These are phyloP conservation scores for Zosterops lateralis DNA, from an alignment of 2,113 vertebrate species.

Conservation along the genomic window DNA sequence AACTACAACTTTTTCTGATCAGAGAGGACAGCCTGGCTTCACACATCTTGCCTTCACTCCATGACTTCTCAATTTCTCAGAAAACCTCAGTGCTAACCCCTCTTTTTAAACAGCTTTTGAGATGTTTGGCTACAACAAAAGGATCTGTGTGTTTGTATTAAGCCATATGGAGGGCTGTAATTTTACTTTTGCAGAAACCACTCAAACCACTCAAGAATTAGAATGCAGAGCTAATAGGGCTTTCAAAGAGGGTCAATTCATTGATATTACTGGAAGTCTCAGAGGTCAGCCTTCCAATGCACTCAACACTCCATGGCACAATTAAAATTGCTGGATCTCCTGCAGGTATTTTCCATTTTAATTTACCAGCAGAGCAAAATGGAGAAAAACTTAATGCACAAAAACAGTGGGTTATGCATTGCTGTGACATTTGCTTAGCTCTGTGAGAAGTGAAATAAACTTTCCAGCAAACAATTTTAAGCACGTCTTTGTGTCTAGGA, in stretches of 20 bases:
- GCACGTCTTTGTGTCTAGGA: not conserved
- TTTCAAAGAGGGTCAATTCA: conserved; percentile 2
- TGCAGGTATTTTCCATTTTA: conserved; percentile 22
- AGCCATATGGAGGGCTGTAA: not conserved
- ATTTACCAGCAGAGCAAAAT: not conserved
- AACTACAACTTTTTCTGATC: not conserved
- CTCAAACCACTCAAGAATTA: not conserved
- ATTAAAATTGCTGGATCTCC: not conserved
- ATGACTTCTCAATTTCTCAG: not conserved
- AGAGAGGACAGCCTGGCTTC: not conserved
- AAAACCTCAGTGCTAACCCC: not conserved
- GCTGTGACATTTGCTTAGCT: not conserved
- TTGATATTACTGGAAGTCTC: not conserved
- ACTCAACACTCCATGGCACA: not conserved
- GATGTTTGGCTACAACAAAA: not conserved
- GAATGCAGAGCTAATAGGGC: not conserved
- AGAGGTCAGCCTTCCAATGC: not conserved
- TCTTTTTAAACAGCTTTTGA: not conserved
- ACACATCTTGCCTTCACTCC: not conserved
- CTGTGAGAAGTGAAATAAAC: not conserved
- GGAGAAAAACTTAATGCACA: not conserved
- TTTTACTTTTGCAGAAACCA: conserved; percentile 23
- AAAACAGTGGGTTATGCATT: not conserved
- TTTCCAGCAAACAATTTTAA: not conserved
- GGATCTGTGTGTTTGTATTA: not conserved